Conservation (phyloP, 2,113 vertebrate genomes). For the Dipodomys spectabilis region DNA sequence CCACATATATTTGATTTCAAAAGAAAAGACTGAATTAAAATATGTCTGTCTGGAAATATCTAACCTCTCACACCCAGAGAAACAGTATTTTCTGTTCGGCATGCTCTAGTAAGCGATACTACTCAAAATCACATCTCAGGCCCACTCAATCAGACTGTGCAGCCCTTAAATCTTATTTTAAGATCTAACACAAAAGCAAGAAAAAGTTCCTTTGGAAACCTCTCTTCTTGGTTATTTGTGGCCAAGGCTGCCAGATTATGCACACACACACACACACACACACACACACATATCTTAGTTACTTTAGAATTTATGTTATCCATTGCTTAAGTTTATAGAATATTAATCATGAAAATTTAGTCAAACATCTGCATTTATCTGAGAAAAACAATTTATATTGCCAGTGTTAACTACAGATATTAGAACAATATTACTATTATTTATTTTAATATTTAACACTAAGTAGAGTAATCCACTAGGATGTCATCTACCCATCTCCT, state of each 20-base stretch:
- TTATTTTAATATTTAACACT: constrained; percentile 76
- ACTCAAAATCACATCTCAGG: constrained; percentile 77
- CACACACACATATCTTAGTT: background rate
- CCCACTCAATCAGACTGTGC: constrained; percentile 77
- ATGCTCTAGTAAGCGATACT: constrained; percentile 71
- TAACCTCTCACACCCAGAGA: constrained; percentile 62
- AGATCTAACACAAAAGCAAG: constrained; percentile 77
- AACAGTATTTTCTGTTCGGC: constrained; percentile 73
- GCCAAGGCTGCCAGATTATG: background rate
- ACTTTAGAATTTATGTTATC: constrained; percentile 28
- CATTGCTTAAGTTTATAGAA: constrained; percentile 66
- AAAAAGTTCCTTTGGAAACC: constrained; percentile 78
- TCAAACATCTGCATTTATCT: constrained; percentile 62
- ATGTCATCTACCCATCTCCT: constrained; percentile 51
- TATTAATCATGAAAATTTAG: constrained; percentile 72
- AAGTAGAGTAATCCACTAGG: constrained; percentile 54
- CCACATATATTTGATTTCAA: constrained; percentile 84
- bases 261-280: background rate
- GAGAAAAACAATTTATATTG: constrained; percentile 71
- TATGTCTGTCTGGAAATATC: constrained; percentile 78
- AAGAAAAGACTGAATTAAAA: constrained; percentile 83
- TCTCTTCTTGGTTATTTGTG: constrained; percentile 26
- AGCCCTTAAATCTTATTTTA: constrained; percentile 82
- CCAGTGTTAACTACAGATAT: constrained; percentile 59
- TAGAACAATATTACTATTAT: constrained; percentile 74